phyloP scores from a whole-genome alignment of 2,888 invertebrate species.

The Rhingia campestris region DNA sequence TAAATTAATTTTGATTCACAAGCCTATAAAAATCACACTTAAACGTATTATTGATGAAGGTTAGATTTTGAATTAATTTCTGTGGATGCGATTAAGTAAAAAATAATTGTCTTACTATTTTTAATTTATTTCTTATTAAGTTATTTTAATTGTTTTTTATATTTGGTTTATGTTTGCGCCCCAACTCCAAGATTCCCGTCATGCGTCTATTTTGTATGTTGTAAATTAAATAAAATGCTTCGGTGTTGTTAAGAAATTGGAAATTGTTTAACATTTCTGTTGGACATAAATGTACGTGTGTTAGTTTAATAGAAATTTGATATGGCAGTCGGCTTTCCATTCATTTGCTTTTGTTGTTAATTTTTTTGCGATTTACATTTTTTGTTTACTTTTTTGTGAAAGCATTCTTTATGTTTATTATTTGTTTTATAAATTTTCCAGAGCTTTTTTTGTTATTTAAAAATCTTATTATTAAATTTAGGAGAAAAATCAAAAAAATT shows the following conservation, averaged over 20 bases:
- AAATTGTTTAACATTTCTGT: conserved; percentile 11
- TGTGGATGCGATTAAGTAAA: conserved; percentile 60
- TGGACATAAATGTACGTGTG: conserved; percentile 61
- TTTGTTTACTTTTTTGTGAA: conserved; percentile 36
- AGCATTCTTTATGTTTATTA: conserved; percentile 52
- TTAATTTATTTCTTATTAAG: conserved; percentile 4
- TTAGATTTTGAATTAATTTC: conserved; percentile 60
- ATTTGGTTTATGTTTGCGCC: conserved; percentile 77
- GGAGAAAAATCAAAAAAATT: conserved; percentile 37
- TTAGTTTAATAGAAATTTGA: conserved; percentile 74
- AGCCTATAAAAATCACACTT: conserved; percentile 72
- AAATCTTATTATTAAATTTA: conserved; percentile 58
- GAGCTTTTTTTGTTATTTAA: conserved; percentile 64
- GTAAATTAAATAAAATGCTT: conserved; percentile 43
- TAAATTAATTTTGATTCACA: conserved; percentile 72
- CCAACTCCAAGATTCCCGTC: conserved; percentile 80
- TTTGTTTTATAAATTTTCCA: conserved; percentile 69
- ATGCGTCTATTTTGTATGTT: conserved; percentile 56
- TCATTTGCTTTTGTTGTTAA: conserved; percentile 62
- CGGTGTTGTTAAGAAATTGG: conserved; percentile 53
- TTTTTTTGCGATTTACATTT: conserved; percentile 58
- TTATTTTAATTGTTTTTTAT: conserved; percentile 53
- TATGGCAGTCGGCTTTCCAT: conserved; percentile 79
- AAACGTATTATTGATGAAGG: conserved; percentile 62
- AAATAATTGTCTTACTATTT: conserved; percentile 69